phyloP scores from a whole-genome alignment of 2,888 invertebrate species.

The Plemyria rubiginata region DNA sequence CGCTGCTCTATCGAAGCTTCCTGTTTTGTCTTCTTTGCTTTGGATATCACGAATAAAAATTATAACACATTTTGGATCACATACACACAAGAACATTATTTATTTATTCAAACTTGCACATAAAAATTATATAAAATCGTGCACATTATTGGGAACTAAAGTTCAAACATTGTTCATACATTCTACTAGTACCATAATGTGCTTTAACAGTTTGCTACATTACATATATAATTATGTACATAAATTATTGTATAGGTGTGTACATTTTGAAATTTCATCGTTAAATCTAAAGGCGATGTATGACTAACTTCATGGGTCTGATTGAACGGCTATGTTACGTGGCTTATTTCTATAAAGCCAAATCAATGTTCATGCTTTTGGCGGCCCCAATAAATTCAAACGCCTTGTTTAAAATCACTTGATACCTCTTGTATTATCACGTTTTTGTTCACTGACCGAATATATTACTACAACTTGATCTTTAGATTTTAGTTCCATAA shows the following conservation, averaged over 20 bases:
- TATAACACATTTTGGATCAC: conserved; percentile 5
- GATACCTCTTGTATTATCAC: not conserved
- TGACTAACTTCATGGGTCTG: not conserved
- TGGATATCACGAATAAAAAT: conserved; percentile 33
- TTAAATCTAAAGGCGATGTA: not conserved
- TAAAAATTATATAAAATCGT: no score
- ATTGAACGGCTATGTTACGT: no score
- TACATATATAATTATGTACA: not conserved
- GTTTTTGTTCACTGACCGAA: no score
- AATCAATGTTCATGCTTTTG: not conserved
- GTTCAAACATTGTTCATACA: not conserved
- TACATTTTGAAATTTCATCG: not conserved
- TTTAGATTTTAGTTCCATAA: no score
- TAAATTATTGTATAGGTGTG: not conserved
- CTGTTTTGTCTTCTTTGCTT: conserved; percentile 23
- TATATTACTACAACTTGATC: no score
- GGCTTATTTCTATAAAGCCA: not conserved
- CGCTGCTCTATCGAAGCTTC: conserved; percentile 14
- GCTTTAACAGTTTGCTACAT: no score
- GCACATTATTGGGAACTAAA: no score
- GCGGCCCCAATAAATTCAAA: not conserved
- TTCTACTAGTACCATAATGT: not conserved
- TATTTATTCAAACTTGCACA: no score
- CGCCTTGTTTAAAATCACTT: not conserved
- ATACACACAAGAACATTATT: not conserved